A percentile compares a stretch with the other conserved stretches of the same genome.
Conservation (phyloP, 2,888 invertebrate genomes). For the Biston stratarius region DNA sequence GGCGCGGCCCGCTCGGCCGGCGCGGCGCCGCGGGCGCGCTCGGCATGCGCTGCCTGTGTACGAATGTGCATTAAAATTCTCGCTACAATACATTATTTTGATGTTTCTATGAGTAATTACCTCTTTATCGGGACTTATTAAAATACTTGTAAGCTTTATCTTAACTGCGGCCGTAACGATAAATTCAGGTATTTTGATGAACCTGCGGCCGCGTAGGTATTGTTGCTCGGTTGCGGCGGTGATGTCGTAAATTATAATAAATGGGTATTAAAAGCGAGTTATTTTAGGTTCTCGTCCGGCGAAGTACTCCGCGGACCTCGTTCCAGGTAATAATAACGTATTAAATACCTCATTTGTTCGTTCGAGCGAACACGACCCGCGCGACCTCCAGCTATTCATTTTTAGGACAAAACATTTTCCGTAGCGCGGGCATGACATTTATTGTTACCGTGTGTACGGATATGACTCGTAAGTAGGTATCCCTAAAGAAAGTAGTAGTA, state of each 20-base stretch:
- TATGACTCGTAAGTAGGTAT: no score
- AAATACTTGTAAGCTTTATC: conserved; percentile 58
- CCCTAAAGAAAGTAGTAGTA: no score
- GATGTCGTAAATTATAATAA: conserved; percentile 16
- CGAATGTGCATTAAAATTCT: conserved; percentile 47
- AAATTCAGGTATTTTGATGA: conserved; percentile 41
- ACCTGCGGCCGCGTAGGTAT: conserved; percentile 7
- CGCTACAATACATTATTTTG: conserved; percentile 40
- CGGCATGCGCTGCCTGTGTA: conserved; percentile 40
- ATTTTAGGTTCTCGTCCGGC: not conserved
- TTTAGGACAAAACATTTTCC: no score
- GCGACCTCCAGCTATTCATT: no score
- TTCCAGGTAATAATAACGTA: conserved; percentile 5
- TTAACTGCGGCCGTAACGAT: conserved; percentile 39
- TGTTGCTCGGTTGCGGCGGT: conserved; percentile 4
- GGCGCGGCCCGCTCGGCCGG: conserved; percentile 29
- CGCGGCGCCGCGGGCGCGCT: not conserved
- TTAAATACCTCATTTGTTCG: conserved; percentile 13
- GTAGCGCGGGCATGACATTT: no score
- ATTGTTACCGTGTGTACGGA: no score
- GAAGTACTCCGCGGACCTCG: not conserved
- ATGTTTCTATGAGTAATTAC: conserved; percentile 47
- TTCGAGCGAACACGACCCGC: not conserved
- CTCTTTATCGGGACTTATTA: conserved; percentile 53
- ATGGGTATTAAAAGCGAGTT: conserved; percentile 4